Percentiles rank a stretch among this genome's conserved stretches.
Evolutionary conservation across 2,888 invertebrate genomes (phyloP).

Genomic region (Megaustenia siamemsis): DNA sequence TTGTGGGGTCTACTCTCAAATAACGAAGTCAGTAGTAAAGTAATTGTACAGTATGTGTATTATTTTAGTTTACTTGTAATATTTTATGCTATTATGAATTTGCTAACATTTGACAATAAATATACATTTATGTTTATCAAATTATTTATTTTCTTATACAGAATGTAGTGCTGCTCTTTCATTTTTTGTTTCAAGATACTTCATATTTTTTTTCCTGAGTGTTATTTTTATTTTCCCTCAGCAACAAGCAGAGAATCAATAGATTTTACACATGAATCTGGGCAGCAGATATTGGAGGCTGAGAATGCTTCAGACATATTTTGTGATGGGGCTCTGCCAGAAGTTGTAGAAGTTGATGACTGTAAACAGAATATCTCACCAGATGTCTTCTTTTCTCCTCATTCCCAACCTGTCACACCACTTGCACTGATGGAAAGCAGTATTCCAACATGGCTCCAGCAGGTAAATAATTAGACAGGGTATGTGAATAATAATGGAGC

Average conservation of each 20-base stretch:
- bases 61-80: too few species aligned
- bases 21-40: neutral
- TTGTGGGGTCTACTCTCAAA: neutral
- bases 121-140: too few species aligned
- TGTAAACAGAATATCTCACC: neutral
- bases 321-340: slow-evolving; percentile 19
- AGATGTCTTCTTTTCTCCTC: slow-evolving; percentile 35
- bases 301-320: neutral
- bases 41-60: neutral
- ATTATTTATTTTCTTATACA: too few species aligned
- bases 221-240: neutral
- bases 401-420: neutral
- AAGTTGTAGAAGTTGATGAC: slow-evolving; percentile 27
- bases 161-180: too few species aligned
- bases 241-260: slow-evolving; percentile 27
- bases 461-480: too few species aligned
- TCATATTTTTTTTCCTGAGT: neutral
- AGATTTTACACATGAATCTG: slow-evolving; percentile 3
- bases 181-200: neutral
- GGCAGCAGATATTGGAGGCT: neutral
- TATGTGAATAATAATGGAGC: too few species aligned
- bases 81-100: too few species aligned
- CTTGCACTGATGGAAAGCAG: slow-evolving; percentile 27
- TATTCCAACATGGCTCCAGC: slow-evolving; percentile 41
- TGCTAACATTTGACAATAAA: too few species aligned